Evolutionary conservation across 2,888 invertebrate species (phyloP), one percentile per base, ranked within the genome.

Genomic region (Phyllotreta striolata): DNA sequence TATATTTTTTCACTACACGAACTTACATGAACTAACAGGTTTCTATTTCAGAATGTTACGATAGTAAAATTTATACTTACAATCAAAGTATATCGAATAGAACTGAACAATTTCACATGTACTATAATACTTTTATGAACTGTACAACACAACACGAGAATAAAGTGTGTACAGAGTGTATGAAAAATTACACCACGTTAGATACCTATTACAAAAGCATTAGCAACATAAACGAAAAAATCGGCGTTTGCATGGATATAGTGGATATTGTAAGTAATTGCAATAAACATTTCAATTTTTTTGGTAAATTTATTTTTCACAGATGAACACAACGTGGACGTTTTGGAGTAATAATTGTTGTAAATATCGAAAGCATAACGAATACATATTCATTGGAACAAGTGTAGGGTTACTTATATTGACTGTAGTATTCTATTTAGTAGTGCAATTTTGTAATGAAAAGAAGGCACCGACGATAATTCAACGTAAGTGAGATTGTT

Each of bases 261-360:
- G 87, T 89, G 1, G 89, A 89, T 80, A 81, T 86, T 69, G 89
- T 89, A 80, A 83, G 63, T 69, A 56, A 52, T 39, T n/a, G 13
- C 40, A 61, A 8, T 9, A 44, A 14, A 10, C 54, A 8, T 13
- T 12, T 9, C 6, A 47, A 34, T 43, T 24, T 49, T 40, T 54
- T n/a, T 24, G 47, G 88, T 88, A 88, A 89, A 7, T n/a, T n/a
- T 40, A 24, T 78, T 84, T 55, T 76, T 78, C 84, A 55, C 76
- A 89, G 88, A 88, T 89, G 87, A 89, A 89, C 79, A 81, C 83
- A 3, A 89, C 89, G 49, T 84, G 89, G 75, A 83, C 80, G 62
- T 81, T 83, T 63, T 89, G 89, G 89, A 89, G 88, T 74, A 82
- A 84, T 6, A 83, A 85, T 54, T 89, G 89, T 75, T 86, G 87